phyloP scores from a whole-genome alignment of 2,888 invertebrate genomes.

The Dicycla oo region DNA sequence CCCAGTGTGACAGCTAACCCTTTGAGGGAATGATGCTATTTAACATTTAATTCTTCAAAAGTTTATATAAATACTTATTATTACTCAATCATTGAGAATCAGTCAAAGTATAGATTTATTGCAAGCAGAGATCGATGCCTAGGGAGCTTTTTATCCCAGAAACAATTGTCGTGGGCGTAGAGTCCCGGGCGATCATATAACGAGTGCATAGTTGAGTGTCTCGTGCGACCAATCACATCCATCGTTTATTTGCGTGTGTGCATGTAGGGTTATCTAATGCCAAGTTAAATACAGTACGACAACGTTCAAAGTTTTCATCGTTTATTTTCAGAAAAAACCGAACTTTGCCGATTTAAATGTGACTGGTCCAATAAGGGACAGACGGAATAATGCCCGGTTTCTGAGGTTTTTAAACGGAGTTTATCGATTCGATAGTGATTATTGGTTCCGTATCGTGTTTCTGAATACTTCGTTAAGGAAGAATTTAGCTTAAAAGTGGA shows the following conservation, averaged over 20 bases:
- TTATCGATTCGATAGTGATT: too few species aligned
- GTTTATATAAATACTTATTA: not conserved
- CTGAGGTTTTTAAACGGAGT: too few species aligned
- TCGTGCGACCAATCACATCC: constrained; percentile 34
- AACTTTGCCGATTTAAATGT: too few species aligned
- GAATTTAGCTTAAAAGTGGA: too few species aligned
- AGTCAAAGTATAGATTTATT: not conserved
- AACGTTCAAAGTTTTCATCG: too few species aligned
- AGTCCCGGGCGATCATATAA: not conserved
- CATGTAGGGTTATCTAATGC: constrained; percentile 25
- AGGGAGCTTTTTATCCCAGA: not conserved
- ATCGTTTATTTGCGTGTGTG: not conserved
- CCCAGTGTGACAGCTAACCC: not conserved
- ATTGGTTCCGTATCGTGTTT: too few species aligned
- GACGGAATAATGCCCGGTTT: too few species aligned
- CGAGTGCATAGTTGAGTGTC: not conserved
- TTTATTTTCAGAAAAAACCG: too few species aligned
- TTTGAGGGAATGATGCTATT: not conserved
- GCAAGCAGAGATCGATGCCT: not conserved
- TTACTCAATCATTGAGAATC: not conserved
- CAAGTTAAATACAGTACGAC: too few species aligned
- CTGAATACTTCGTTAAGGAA: too few species aligned
- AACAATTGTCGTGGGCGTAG: not conserved
- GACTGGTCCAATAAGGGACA: too few species aligned
- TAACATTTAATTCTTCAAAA: not conserved